Evolutionary conservation across 1,140 invertebrate species (phyloP).

Genomic region (Aricia agestis): DNA sequence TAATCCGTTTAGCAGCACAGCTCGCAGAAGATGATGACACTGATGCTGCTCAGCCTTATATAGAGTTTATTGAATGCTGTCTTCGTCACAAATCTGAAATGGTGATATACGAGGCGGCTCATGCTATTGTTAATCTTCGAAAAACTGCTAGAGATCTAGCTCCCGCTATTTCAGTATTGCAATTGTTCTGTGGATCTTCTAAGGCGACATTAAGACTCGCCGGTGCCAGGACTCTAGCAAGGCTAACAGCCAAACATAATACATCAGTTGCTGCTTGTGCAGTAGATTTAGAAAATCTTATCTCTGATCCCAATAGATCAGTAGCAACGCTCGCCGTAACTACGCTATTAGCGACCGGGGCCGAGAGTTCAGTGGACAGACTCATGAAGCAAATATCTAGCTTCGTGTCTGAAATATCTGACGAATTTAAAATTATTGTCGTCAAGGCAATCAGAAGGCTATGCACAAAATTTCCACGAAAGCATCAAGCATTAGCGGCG

Average conservation of each 20-base stretch:
- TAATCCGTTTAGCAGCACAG: constrained; percentile 96
- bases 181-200: constrained; percentile 96
- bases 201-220: constrained; percentile 97
- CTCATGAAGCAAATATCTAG: constrained; percentile 99
- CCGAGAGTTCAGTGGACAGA: constrained; percentile 97
- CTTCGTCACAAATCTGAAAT: constrained; percentile 98
- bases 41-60: constrained; percentile 78
- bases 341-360: constrained; percentile 97
- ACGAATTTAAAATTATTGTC: constrained; percentile 99
- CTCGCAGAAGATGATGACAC: constrained; percentile 94
- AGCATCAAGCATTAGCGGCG: constrained; percentile 96
- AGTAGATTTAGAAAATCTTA: constrained; percentile 97
- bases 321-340: constrained; percentile 99
- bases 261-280: constrained; percentile 97
- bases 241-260: constrained; percentile 92
- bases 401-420: constrained; percentile 99
- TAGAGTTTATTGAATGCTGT: constrained; percentile 96
- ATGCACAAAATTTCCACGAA: constrained; percentile 97
- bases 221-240: constrained; percentile 97
- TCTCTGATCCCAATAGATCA: constrained; percentile 97
- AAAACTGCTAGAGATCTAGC: constrained; percentile 91
- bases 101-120: constrained; percentile 98
- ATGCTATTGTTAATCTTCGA: constrained; percentile 93
- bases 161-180: constrained; percentile 96
- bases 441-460: constrained; percentile 93